phyloP scores from a whole-genome alignment of 2,888 invertebrate species.

The Barypeithes pellucidus region DNA sequence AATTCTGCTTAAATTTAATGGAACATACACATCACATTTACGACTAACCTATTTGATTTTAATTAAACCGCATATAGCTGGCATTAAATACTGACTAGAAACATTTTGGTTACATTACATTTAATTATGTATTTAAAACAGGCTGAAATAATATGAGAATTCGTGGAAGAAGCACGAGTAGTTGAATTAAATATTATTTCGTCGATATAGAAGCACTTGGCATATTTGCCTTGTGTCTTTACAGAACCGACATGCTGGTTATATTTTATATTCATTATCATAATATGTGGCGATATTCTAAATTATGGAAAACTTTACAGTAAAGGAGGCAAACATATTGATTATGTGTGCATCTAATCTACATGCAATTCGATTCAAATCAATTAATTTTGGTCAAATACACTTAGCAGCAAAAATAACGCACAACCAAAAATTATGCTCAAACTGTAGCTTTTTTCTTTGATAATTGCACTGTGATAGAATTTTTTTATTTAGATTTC shows the following conservation, averaged over 20 bases:
- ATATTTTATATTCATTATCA: background rate
- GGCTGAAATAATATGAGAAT: background rate
- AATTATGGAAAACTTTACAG: background rate
- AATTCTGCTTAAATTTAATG: too few species aligned
- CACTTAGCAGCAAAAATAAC: too few species aligned
- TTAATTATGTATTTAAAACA: background rate
- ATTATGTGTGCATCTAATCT: too few species aligned
- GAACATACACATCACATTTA: too few species aligned
- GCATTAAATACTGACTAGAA: background rate
- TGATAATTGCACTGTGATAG: too few species aligned
- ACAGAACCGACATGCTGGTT: background rate
- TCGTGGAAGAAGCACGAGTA: background rate
- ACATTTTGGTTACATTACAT: constrained; percentile 3
- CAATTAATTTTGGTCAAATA: too few species aligned
- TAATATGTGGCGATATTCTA: background rate
- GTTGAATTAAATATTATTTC: background rate
- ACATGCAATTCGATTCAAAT: too few species aligned
- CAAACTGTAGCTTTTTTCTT: too few species aligned
- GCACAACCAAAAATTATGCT: too few species aligned
- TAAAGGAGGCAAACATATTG: too few species aligned
- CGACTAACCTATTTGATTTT: background rate
- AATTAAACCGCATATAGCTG: background rate
- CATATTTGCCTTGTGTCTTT: background rate
- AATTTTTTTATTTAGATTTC: too few species aligned
- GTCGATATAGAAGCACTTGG: too few species aligned